Evolutionary conservation across 2,113 vertebrate genomes (phyloP).

Genomic region (Eurystomus gularis): DNA sequence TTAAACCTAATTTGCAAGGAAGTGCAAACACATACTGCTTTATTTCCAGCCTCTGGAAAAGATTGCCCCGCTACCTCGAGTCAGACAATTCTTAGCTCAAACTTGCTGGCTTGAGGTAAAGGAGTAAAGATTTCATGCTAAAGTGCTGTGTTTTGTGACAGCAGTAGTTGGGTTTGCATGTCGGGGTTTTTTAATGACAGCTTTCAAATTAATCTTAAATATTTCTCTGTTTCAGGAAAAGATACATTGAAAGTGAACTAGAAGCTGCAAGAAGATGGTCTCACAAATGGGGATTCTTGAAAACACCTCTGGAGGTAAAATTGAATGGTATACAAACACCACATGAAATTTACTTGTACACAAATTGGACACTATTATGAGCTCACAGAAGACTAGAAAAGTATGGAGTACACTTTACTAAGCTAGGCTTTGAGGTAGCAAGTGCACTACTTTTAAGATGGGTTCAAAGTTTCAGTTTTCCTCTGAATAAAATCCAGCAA

Average conservation of each 20-base stretch:
- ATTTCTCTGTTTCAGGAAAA: conserved; percentile 67
- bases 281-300: conserved; percentile 77
- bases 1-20: fast-evolving
- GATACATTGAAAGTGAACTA: conserved; percentile 36
- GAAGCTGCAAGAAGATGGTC: conserved; percentile 70
- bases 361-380: neutral
- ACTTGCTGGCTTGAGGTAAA: neutral
- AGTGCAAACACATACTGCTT: fast-evolving
- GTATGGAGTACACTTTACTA: neutral
- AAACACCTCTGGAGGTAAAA: conserved; percentile 73
- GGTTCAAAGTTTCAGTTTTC: neutral
- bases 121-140: neutral
- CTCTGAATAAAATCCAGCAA: neutral
- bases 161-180: fast-evolving
- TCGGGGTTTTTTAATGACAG: neutral
- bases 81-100: neutral
- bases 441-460: neutral
- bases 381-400: neutral
- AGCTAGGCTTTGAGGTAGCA: neutral
- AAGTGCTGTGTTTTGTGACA: neutral
- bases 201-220: neutral
- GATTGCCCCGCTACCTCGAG: neutral
- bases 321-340: neutral
- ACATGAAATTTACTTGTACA: neutral
- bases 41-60: neutral